phyloP scores from a whole-genome alignment of 2,113 vertebrate species.

The Theropithecus gelada region DNA sequence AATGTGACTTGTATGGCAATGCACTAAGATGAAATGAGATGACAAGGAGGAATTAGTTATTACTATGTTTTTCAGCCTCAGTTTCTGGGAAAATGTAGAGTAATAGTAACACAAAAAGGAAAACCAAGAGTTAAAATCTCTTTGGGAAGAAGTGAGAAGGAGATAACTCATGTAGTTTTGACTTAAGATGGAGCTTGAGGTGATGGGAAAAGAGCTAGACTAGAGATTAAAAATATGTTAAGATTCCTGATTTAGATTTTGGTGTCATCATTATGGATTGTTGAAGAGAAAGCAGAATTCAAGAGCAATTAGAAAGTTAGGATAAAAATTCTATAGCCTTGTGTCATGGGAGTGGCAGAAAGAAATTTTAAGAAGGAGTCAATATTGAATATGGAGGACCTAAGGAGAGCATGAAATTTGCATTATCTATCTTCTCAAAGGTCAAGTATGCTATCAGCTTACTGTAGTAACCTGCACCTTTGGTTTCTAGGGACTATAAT shows the following conservation, averaged over 20 bases:
- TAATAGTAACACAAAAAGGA: not conserved
- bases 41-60: not conserved
- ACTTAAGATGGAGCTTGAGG: not conserved
- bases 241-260: not conserved
- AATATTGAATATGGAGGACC: not conserved
- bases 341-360: not conserved
- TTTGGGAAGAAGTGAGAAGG: not conserved
- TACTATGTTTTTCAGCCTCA: not conserved
- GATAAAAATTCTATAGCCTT: rapidly evolving
- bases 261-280: rapidly evolving
- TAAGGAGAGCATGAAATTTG: rapidly evolving
- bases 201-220: not conserved
- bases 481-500: not conserved
- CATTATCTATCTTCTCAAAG: not conserved
- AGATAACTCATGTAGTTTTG: not conserved
- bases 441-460: not conserved
- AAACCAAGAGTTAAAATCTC: not conserved
- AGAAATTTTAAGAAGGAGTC: not conserved
- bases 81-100: not conserved
- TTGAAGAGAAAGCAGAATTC: not conserved
- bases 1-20: not conserved
- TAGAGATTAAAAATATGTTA: not conserved
- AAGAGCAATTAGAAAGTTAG: not conserved
- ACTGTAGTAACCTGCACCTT: not conserved
- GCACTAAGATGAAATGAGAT: not conserved